A percentile compares a stretch with the other conserved stretches of the same genome.
phyloP scores from a whole-genome alignment of 1,140 invertebrate species.

The Manduca sexta region DNA sequence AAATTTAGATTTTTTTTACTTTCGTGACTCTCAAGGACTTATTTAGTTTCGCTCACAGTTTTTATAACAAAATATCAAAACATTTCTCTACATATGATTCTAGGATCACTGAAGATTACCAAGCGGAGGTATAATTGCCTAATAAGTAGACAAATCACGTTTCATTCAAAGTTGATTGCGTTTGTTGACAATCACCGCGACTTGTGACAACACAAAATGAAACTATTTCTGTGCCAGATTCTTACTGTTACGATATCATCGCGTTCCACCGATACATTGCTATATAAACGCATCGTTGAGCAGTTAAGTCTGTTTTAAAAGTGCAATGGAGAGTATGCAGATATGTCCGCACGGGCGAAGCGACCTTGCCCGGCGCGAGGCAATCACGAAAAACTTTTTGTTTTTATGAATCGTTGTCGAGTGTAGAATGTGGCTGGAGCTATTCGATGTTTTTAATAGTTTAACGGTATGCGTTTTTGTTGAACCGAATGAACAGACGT shows the following conservation, averaged over 20 bases:
- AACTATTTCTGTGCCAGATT: slow-evolving; percentile 28
- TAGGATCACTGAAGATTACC: background rate
- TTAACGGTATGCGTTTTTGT: too few relatives aligned
- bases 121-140: slow-evolving; percentile 16
- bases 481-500: too few relatives aligned
- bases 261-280: slow-evolving; percentile 18
- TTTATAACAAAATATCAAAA: too few relatives aligned
- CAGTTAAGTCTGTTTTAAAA: background rate
- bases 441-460: too few relatives aligned
- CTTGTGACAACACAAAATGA: slow-evolving; percentile 20
- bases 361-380: background rate
- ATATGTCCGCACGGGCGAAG: background rate
- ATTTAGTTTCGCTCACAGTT: too few relatives aligned
- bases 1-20: too few relatives aligned
- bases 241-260: slow-evolving; percentile 16
- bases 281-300: background rate
- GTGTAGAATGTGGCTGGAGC: too few relatives aligned
- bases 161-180: slow-evolving; percentile 15
- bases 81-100: too few relatives aligned
- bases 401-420: too few relatives aligned
- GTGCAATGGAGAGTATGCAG: background rate
- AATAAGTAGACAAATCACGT: slow-evolving; percentile 34
- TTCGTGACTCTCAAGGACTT: too few relatives aligned
- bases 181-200: slow-evolving; percentile 20
- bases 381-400: too few relatives aligned